These are phyloP conservation scores for Asbolus verrucosus DNA, from an alignment of 1,140 invertebrate species.

Conservation along the genomic window DNA sequence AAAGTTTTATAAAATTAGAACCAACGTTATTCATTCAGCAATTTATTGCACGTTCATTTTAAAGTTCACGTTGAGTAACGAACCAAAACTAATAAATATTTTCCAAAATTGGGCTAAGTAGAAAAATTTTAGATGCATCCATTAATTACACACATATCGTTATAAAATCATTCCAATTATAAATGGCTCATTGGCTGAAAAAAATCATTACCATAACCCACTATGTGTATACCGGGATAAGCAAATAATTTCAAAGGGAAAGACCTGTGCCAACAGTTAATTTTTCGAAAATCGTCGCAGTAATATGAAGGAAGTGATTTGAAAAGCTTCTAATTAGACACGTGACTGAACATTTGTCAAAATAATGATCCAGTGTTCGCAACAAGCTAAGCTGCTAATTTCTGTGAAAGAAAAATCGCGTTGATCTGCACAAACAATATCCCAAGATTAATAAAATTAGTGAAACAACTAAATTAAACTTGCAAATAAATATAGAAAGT, in stretches of 20 bases:
- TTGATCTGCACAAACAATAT: slow-evolving; percentile 1
- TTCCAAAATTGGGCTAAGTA: too few species aligned
- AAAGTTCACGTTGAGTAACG: slow-evolving; percentile 28
- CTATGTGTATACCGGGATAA: background rate
- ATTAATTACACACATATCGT: background rate
- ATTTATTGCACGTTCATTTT: slow-evolving; percentile 29
- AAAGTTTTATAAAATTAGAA: slow-evolving; percentile 22
- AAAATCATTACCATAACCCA: slow-evolving; percentile 7
- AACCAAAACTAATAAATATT: slow-evolving; percentile 8
- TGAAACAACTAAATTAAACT: slow-evolving; percentile 17
- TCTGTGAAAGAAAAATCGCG: slow-evolving; percentile 18
- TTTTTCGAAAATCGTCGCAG: too few species aligned
- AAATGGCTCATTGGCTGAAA: too few species aligned
- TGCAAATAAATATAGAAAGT: slow-evolving; percentile 30
- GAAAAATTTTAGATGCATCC: too few species aligned
- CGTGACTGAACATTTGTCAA: too few species aligned
- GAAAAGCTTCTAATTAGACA: background rate
- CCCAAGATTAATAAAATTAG: background rate
- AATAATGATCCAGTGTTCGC: too few species aligned
- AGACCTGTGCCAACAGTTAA: too few species aligned
- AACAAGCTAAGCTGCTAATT: too few species aligned
- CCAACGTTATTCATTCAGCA: slow-evolving; percentile 29
- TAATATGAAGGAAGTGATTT: background rate
- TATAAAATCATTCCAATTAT: too few species aligned
- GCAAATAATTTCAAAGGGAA: too few species aligned